A percentile compares a stretch with the other conserved stretches of the same genome.
Evolutionary conservation across 2,113 vertebrate genomes (phyloP).

Genomic region (Onychorhynchus coronatus): DNA sequence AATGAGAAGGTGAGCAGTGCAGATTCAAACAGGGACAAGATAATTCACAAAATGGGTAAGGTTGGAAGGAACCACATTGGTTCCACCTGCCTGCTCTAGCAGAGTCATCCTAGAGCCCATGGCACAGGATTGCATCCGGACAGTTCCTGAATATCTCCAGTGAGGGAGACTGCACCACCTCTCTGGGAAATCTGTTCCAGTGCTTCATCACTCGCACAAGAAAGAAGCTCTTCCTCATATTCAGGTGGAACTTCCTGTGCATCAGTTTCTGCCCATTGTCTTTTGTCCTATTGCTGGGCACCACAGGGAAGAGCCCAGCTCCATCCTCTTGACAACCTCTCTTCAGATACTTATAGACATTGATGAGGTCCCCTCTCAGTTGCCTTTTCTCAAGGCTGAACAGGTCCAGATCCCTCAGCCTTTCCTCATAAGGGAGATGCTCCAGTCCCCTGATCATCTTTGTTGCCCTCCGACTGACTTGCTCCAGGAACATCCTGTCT

Average conservation of each 20-base stretch:
- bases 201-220: background rate
- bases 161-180: background rate
- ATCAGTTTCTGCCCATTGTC: background rate
- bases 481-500: background rate
- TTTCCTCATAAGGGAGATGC: background rate
- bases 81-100: background rate
- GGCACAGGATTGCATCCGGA: background rate
- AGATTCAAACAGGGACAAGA: background rate
- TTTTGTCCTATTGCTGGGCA: background rate
- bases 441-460: background rate
- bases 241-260: background rate
- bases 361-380: background rate
- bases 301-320: fast-evolving
- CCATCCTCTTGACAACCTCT: background rate
- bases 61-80: background rate
- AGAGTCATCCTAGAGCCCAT: background rate
- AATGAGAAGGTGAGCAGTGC: background rate
- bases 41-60: background rate
- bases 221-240: background rate
- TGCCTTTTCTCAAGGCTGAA: background rate
- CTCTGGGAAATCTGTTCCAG: background rate
- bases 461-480: background rate
- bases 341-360: background rate
- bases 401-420: background rate
- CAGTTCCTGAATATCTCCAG: background rate